Conservation (phyloP, 1,140 invertebrate genomes). For the Tetraneura akinire region DNA sequence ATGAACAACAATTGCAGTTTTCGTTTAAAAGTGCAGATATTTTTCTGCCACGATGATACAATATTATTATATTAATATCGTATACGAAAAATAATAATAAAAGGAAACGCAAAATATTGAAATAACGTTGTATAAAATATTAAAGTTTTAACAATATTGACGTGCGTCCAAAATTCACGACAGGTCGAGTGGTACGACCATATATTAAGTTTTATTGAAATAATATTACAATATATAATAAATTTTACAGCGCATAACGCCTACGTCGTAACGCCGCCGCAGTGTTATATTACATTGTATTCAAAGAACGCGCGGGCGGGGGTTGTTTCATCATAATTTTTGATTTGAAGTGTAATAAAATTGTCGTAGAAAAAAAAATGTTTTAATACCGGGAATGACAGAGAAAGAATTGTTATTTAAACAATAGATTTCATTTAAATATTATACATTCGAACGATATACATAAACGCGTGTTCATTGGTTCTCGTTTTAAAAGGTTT, state of each 20-base stretch:
- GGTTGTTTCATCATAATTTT: too few relatives aligned
- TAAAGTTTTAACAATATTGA: constrained; percentile 12
- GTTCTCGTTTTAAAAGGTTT: neutral
- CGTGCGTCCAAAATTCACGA: neutral
- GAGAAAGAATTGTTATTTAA: neutral
- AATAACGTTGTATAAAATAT: neutral
- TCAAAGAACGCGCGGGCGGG: too few relatives aligned
- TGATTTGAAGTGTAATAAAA: too few relatives aligned
- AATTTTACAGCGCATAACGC: neutral
- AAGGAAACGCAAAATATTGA: neutral
- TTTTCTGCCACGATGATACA: neutral
- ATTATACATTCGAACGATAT: neutral
- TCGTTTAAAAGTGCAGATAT: neutral
- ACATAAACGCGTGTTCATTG: neutral
- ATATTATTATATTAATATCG: too few relatives aligned
- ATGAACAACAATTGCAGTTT: neutral
- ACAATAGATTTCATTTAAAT: neutral
- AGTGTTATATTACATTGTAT: too few relatives aligned
- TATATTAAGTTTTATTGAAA: neutral
- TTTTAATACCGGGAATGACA: too few relatives aligned
- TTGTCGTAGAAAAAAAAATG: too few relatives aligned
- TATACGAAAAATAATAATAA: neutral
- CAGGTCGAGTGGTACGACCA: neutral
- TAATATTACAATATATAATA: neutral
- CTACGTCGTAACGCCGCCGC: too few relatives aligned